Percentiles rank a stretch among this genome's conserved stretches.
These are phyloP conservation scores for Amblyteles armatorius DNA, from an alignment of 2,888 invertebrate species.

Conservation along the genomic window DNA sequence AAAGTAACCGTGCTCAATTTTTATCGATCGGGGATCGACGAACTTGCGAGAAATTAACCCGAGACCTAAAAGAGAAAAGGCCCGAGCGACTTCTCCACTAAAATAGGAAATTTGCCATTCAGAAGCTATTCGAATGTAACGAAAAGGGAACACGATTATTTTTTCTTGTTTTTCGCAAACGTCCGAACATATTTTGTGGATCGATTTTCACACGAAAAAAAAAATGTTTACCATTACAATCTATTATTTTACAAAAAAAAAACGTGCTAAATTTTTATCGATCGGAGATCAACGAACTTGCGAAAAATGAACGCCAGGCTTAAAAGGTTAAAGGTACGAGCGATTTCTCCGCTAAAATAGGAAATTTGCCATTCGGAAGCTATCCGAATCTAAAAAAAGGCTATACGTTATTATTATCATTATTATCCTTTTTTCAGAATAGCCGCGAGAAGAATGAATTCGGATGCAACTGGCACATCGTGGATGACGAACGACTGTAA, in stretches of 20 bases:
- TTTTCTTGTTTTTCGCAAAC: not conserved
- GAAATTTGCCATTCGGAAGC: not conserved
- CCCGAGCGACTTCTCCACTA: no score
- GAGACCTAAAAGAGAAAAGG: no score
- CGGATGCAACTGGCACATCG: conserved; percentile 3
- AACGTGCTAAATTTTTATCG: no score
- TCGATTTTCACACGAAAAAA: not conserved
- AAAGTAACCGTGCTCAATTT: no score
- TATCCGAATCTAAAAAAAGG: not conserved
- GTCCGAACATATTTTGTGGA: not conserved
- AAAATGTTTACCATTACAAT: not conserved
- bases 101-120: not conserved
- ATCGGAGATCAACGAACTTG: no score
- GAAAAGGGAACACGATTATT: not conserved
- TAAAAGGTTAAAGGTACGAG: no score
- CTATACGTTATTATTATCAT: not conserved
- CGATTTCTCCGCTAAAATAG: not conserved
- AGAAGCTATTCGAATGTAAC: not conserved
- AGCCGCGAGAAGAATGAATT: not conserved
- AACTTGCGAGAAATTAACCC: no score
- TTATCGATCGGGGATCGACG: no score
- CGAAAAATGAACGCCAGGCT: no score
- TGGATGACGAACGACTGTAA: not conserved
- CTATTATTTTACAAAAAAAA: not conserved
- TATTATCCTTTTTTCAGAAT: not conserved